Conservation (phyloP, 2,888 invertebrate species). For the Neoascia interrupta region DNA sequence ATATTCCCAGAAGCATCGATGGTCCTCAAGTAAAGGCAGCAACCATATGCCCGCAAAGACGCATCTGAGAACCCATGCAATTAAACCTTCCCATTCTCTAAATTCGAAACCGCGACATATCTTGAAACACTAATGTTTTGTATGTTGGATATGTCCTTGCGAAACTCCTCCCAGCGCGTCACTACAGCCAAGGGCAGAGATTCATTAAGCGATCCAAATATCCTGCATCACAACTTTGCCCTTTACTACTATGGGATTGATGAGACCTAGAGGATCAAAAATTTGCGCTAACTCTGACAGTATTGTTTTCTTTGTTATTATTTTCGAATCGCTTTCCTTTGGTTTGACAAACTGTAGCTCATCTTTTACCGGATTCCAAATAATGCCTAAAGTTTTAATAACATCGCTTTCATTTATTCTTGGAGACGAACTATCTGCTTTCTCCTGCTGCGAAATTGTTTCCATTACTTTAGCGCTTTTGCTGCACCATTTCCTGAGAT, state of each 20-base stretch:
- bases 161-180: conserved; percentile 22
- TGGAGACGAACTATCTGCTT: not conserved
- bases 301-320: conserved; percentile 34
- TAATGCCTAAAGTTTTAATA: conserved; percentile 42
- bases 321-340: not conserved
- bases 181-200: conserved; percentile 12
- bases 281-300: conserved; percentile 32
- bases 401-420: conserved; percentile 7
- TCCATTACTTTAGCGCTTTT: conserved; percentile 32
- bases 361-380: conserved; percentile 34
- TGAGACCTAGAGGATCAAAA: conserved; percentile 58
- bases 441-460: conserved; percentile 10
- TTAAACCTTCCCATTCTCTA: not conserved
- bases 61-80: conserved; percentile 55
- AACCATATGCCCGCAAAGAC: conserved; percentile 7
- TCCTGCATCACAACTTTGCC: conserved; percentile 56
- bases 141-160: not conserved
- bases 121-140: conserved; percentile 34
- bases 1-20: not conserved
- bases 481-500: conserved; percentile 26
- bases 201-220: conserved; percentile 37
- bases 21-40: conserved; percentile 18
- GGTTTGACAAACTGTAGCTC: conserved; percentile 3
- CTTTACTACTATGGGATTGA: conserved; percentile 49
- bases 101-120: not conserved